Conservation (phyloP, 2,888 invertebrate species). For the Ferdinandea cuprea region DNA sequence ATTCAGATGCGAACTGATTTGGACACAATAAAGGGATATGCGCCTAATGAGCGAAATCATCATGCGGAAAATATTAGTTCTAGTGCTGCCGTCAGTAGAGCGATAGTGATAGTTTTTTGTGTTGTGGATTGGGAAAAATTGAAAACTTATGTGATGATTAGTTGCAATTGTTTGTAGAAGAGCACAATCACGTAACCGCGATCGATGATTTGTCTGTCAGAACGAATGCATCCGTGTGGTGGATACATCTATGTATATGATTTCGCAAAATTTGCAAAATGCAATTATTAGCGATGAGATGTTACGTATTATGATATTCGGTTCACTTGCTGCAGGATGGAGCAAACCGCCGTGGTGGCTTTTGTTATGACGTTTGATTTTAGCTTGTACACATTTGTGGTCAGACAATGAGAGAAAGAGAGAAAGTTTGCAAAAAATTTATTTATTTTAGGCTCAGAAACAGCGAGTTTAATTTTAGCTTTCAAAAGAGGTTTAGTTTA, state of each 20-base stretch:
- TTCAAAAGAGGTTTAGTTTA: no score
- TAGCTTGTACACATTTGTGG: no score
- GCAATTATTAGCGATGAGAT: conserved; percentile 18
- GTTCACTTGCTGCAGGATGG: no score
- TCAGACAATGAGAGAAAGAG: no score
- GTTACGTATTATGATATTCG: neutral
- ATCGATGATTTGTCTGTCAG: conserved; percentile 53
- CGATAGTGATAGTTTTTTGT: conserved; percentile 6
- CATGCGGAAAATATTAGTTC: conserved; percentile 50
- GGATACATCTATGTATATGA: no score
- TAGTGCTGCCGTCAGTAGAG: no score
- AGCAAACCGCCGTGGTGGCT: no score
- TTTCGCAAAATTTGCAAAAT: conserved; percentile 15
- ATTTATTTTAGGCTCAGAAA: no score
- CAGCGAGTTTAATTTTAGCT: no score
- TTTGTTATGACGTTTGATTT: no score
- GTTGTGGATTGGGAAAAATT: conserved; percentile 10
- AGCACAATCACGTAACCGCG: neutral
- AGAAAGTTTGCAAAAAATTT: no score
- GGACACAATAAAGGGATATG: neutral
- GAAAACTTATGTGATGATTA: conserved; percentile 50
- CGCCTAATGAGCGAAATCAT: conserved; percentile 49
- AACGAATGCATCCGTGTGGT: neutral
- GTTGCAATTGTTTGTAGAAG: conserved; percentile 35
- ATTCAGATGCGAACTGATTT: conserved; percentile 10